phyloP scores from a whole-genome alignment of 1,140 invertebrate species.

The Pseudomyrmex concolor region DNA sequence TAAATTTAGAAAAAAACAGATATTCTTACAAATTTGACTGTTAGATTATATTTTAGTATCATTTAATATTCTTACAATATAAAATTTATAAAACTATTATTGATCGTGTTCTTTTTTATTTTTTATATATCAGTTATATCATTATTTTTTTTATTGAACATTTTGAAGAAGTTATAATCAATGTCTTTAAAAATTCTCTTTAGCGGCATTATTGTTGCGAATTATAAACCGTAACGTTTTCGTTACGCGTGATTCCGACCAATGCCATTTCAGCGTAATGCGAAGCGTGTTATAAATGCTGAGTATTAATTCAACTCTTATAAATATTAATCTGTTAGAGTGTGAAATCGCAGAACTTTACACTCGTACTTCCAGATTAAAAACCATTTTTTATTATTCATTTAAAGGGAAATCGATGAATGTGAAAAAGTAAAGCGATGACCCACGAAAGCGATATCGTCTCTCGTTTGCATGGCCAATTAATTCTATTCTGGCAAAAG shows the following conservation, averaged over 20 bases:
- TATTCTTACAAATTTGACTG: not conserved
- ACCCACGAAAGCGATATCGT: conserved; percentile 16
- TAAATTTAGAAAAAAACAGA: too few relatives aligned
- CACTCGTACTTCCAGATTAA: conserved; percentile 18
- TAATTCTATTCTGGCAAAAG: conserved; percentile 35
- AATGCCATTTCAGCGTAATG: not conserved
- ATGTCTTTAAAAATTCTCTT: not conserved
- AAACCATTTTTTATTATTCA: conserved; percentile 1
- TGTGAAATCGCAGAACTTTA: not conserved
- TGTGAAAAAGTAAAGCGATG: conserved; percentile 14
- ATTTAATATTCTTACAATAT: not conserved
- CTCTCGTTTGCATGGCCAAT: conserved; percentile 40
- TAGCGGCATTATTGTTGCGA: not conserved
- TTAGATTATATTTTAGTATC: not conserved
- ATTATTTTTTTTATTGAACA: not conserved
- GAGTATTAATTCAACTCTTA: not conserved
- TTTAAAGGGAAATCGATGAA: conserved; percentile 27
- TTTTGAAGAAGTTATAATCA: not conserved
- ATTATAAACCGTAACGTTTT: not conserved
- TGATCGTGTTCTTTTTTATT: not conserved
- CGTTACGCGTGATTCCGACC: not conserved
- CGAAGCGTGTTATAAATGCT: not conserved
- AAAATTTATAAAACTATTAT: too few relatives aligned
- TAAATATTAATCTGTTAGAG: conserved; percentile 24
- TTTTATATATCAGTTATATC: not conserved